Conservation (phyloP, 2,113 vertebrate genomes). For the Otis tarda region DNA sequence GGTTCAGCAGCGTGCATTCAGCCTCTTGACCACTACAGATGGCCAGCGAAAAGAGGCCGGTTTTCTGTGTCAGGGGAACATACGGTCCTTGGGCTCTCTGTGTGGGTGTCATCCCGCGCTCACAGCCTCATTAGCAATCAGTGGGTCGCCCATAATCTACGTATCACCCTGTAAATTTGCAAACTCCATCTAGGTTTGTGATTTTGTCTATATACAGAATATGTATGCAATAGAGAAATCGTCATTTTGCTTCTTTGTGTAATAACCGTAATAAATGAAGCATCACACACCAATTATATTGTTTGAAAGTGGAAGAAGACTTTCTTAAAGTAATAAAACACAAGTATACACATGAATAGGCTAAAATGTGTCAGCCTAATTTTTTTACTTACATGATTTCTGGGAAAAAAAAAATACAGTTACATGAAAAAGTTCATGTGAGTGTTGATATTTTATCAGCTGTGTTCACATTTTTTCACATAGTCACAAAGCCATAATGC, state of each 20-base stretch:
- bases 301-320: neutral
- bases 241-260: neutral
- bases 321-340: neutral
- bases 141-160: rapidly evolving
- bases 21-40: neutral
- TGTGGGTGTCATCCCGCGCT: neutral
- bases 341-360: neutral
- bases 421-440: neutral
- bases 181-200: neutral
- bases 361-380: neutral
- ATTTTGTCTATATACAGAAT: neutral
- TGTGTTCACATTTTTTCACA: neutral
- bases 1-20: rapidly evolving
- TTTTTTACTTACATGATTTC: neutral
- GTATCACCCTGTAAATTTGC: neutral
- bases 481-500: neutral
- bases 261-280: neutral
- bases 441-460: neutral
- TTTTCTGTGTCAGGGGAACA: too few relatives aligned
- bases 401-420: neutral
- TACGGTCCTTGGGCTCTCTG: neutral
- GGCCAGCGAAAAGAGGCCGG: rapidly evolving
- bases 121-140: neutral
- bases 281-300: neutral
- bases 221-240: neutral